Evolutionary conservation across 2,888 invertebrate genomes (phyloP).

Genomic region (Epirrhoe tristata): DNA sequence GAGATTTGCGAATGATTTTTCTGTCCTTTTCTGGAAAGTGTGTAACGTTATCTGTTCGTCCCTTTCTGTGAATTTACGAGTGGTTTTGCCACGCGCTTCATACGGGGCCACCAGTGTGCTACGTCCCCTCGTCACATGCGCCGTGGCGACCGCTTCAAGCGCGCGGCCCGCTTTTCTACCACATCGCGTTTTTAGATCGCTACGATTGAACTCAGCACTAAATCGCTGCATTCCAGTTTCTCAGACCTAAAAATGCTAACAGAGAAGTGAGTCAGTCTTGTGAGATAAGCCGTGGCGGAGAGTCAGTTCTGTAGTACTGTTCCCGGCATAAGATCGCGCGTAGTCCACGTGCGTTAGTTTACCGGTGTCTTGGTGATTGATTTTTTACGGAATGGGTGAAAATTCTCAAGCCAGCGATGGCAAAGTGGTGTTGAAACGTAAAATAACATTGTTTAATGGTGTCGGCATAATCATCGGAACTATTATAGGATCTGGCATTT

Average conservation of each 20-base stretch:
- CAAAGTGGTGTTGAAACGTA: conserved; percentile 90
- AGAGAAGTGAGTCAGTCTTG: conserved; percentile 74
- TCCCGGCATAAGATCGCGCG: conserved; percentile 48
- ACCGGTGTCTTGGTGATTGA: conserved; percentile 72
- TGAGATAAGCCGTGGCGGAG: conserved; percentile 61
- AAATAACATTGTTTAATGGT: conserved; percentile 94
- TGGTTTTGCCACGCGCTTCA: conserved; percentile 32
- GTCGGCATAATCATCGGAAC: conserved; percentile 95
- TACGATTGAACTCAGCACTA: conserved; percentile 59
- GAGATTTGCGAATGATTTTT: conserved; percentile 41
- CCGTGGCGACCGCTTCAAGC: conserved; percentile 59
- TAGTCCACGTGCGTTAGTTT: conserved; percentile 70
- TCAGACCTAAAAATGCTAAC: conserved; percentile 72
- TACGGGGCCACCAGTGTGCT: conserved; percentile 29
- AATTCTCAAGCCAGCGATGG: conserved; percentile 74
- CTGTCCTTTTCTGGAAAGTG: conserved; percentile 48
- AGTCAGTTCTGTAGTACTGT: conserved; percentile 46
- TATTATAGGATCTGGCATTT: conserved; percentile 96
- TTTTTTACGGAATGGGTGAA: conserved; percentile 82
- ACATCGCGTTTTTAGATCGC: conserved; percentile 53
- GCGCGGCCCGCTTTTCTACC: conserved; percentile 56
- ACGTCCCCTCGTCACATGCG: conserved; percentile 62
- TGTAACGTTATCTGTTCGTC: conserved; percentile 43
- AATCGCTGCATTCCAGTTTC: conserved; percentile 66
- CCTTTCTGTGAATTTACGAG: conserved; percentile 41